A percentile compares a stretch with the other conserved stretches of the same genome.
These are phyloP conservation scores for Aporophyla lueneburgensis DNA, from an alignment of 2,888 invertebrate genomes.

Conservation along the genomic window DNA sequence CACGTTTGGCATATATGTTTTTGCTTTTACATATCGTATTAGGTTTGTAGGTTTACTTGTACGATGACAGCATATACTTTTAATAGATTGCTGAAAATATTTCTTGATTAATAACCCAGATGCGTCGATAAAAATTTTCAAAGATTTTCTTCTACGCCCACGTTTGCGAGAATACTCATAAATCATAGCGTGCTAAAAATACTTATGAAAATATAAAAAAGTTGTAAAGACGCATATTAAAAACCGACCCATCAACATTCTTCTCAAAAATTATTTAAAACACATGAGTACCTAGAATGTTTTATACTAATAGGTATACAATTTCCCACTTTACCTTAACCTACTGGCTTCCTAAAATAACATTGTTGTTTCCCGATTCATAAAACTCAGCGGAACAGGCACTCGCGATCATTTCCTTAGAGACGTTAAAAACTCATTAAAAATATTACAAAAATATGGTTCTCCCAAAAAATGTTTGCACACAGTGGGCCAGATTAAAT, in stretches of 20 bases:
- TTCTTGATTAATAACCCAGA: not conserved
- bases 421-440: conserved; percentile 65
- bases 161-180: conserved; percentile 7
- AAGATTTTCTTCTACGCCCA: conserved; percentile 1
- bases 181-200: conserved; percentile 15
- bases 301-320: not conserved
- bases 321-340: not conserved
- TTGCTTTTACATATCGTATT: conserved; percentile 2
- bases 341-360: conserved; percentile 21
- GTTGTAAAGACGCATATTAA: not conserved
- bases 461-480: conserved; percentile 45
- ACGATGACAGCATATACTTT: too few relatives aligned
- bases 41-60: not conserved
- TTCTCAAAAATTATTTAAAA: not conserved
- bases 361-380: conserved; percentile 51
- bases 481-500: conserved; percentile 53
- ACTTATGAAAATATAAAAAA: conserved; percentile 8
- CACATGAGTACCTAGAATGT: not conserved
- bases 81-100: not conserved
- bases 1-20: conserved; percentile 12
- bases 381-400: conserved; percentile 53
- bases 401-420: conserved; percentile 66
- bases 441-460: conserved; percentile 62
- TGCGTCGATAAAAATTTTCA: not conserved
- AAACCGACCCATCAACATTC: not conserved